Conservation (phyloP, 2,888 invertebrate species). For the Patella pellucida region DNA sequence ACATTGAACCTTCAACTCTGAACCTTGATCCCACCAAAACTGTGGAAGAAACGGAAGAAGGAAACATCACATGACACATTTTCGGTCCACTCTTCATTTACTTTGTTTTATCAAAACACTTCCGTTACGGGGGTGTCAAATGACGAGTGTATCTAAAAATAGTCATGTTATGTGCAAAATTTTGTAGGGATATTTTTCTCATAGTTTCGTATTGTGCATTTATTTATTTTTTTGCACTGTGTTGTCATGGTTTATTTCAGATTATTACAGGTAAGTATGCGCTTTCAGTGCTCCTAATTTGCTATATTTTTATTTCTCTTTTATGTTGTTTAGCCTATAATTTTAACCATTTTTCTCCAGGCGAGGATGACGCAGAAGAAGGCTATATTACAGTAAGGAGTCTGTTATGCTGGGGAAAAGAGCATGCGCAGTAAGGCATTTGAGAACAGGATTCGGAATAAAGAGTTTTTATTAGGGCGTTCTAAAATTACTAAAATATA, state of each 20-base stretch:
- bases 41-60: not conserved
- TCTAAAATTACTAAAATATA: not conserved
- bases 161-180: slow-evolving; percentile 11
- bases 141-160: slow-evolving; percentile 8
- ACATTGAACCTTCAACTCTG: slow-evolving; percentile 12
- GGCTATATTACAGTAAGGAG: slow-evolving; percentile 37
- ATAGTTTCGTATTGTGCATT: not conserved
- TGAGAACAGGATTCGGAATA: no score
- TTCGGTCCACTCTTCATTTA: slow-evolving; percentile 37
- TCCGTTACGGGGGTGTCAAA: not conserved
- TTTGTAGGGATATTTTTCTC: not conserved
- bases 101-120: slow-evolving; percentile 1
- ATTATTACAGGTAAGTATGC: no score
- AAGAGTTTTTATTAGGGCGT: no score
- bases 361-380: slow-evolving; percentile 30
- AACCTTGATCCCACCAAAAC: slow-evolving; percentile 11
- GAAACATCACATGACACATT: slow-evolving; percentile 30
- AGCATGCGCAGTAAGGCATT: slow-evolving; percentile 6
- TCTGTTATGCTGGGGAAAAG: slow-evolving; percentile 33
- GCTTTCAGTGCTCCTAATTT: no score
- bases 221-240: not conserved
- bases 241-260: no score
- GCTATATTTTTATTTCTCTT: no score
- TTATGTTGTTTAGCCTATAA: not conserved
- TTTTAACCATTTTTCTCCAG: slow-evolving; percentile 24